Conservation (phyloP, 2,113 vertebrate species). For the Myocastor coypus region DNA sequence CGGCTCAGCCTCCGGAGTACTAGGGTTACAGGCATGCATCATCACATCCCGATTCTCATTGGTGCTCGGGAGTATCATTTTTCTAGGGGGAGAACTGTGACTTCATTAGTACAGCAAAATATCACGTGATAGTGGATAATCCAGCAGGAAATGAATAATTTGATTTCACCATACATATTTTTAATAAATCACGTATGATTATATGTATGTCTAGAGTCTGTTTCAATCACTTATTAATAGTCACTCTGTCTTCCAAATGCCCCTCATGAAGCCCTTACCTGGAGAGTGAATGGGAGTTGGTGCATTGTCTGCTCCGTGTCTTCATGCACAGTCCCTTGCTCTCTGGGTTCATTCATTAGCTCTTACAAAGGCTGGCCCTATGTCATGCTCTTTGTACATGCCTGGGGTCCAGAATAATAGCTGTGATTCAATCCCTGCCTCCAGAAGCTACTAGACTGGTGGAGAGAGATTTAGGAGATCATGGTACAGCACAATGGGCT, state of each 20-base stretch:
- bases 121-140: slow-evolving; percentile 14
- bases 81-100: neutral
- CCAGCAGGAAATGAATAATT: slow-evolving; percentile 28
- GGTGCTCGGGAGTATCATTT: neutral
- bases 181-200: slow-evolving; percentile 30
- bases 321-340: neutral
- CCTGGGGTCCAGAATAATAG: neutral
- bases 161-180: neutral
- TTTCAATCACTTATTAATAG: slow-evolving; percentile 16
- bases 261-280: slow-evolving; percentile 18
- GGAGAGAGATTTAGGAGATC: neutral
- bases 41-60: neutral
- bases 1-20: neutral
- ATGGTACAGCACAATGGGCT: neutral
- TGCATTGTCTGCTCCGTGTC: neutral
- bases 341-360: slow-evolving; percentile 30
- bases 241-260: neutral
- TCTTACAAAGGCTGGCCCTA: neutral
- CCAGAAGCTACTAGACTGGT: neutral
- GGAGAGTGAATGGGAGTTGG: neutral
- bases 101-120: slow-evolving; percentile 13
- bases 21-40: neutral
- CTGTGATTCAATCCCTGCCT: neutral
- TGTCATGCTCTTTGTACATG: neutral
- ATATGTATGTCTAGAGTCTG: slow-evolving; percentile 30